These are phyloP conservation scores for Myripristis murdjan DNA, from an alignment of 2,797 vertebrate species.

Conservation along the genomic window DNA sequence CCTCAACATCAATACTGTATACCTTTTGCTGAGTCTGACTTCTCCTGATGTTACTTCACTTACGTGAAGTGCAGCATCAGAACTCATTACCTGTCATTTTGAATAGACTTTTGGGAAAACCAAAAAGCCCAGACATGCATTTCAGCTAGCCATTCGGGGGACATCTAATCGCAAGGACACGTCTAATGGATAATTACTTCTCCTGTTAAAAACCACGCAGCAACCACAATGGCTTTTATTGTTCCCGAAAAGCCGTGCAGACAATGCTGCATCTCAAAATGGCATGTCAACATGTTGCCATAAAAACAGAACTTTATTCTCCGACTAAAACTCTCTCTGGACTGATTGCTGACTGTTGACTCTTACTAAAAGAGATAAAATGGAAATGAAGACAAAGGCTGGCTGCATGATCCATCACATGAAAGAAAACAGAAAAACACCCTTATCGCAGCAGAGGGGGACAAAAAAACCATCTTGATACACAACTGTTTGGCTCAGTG, in stretches of 20 bases:
- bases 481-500: slow-evolving; percentile 3
- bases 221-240: slow-evolving; percentile 72
- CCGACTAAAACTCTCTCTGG: slow-evolving; percentile 59
- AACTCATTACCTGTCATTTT: slow-evolving; percentile 60
- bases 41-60: slow-evolving; percentile 23
- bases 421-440: not conserved
- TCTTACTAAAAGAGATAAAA: slow-evolving; percentile 59
- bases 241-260: slow-evolving; percentile 60
- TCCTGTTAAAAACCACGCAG: slow-evolving; percentile 61
- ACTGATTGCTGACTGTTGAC: slow-evolving; percentile 54
- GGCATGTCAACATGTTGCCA: slow-evolving; percentile 35
- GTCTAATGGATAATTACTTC: slow-evolving; percentile 73
- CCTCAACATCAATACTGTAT: not conserved
- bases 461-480: slow-evolving; percentile 28
- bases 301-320: slow-evolving; percentile 50
- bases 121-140: slow-evolving; percentile 56
- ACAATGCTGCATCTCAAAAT: slow-evolving; percentile 60
- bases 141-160: slow-evolving; percentile 57
- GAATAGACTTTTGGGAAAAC: slow-evolving; percentile 42
- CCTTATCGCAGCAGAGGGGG: not conserved
- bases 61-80: slow-evolving; percentile 33
- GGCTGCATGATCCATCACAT: slow-evolving; percentile 43
- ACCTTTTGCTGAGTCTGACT: slow-evolving; percentile 34
- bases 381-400: slow-evolving; percentile 63
- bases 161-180: slow-evolving; percentile 56